Percentiles rank a stretch among this genome's conserved stretches.
phyloP scores from a whole-genome alignment of 2,888 invertebrate genomes.

The Xestia xanthographa region DNA sequence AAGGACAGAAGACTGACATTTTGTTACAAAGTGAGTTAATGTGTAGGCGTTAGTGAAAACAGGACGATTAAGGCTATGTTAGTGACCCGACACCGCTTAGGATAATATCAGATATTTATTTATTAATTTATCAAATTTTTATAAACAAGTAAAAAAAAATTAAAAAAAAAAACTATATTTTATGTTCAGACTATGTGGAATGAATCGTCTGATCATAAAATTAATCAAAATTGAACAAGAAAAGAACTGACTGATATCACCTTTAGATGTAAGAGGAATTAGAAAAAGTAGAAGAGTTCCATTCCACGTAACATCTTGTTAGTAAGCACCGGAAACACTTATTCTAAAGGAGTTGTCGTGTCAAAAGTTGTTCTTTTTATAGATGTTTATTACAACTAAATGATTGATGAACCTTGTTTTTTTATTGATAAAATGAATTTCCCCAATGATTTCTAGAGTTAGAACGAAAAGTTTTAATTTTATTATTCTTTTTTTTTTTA shows the following conservation, averaged over 20 bases:
- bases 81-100: conserved; percentile 58
- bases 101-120: conserved; percentile 21
- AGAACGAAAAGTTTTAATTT: conserved; percentile 20
- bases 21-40: conserved; percentile 66
- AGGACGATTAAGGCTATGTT: conserved; percentile 67
- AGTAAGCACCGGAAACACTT: conserved; percentile 62
- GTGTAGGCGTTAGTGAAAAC: conserved; percentile 71
- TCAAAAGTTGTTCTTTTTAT: not conserved
- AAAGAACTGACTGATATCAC: conserved; percentile 18
- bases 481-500: not conserved
- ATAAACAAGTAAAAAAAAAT: not conserved
- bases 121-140: not conserved
- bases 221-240: not conserved
- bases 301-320: conserved; percentile 66
- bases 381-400: not conserved
- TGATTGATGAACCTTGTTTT: not conserved
- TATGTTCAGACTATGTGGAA: not conserved
- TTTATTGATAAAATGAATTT: conserved; percentile 4
- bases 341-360: conserved; percentile 50
- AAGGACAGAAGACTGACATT: conserved; percentile 52
- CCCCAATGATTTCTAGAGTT: conserved; percentile 25
- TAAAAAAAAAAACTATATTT: too few relatives aligned
- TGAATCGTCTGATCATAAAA: not conserved
- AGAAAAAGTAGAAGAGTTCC: conserved; percentile 17
- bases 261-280: conserved; percentile 44